Conservation (phyloP, 2,113 vertebrate genomes). For the Acanthisitta chloris region DNA sequence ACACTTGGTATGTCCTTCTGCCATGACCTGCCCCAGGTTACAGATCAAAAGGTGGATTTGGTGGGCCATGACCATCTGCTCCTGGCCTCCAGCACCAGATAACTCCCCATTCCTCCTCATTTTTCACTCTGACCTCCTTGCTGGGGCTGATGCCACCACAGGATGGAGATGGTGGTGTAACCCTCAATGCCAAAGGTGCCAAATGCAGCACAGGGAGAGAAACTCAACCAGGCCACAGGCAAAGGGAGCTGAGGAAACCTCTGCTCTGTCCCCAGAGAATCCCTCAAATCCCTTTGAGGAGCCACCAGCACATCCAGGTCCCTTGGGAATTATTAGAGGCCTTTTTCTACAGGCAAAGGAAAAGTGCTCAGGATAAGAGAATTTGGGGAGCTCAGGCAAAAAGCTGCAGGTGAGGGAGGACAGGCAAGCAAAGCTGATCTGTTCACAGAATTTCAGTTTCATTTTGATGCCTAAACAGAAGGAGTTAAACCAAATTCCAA, state of each 20-base stretch:
- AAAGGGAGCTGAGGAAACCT: not conserved
- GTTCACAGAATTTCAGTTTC: not conserved
- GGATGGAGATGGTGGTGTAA: not conserved
- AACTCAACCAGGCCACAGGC: not conserved
- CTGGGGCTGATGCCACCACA: rapidly evolving
- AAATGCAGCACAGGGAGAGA: not conserved
- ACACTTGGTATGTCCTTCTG: not conserved
- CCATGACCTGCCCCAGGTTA: not conserved
- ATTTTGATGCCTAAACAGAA: not conserved
- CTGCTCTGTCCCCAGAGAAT: not conserved
- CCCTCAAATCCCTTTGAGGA: not conserved
- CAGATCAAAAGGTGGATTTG: not conserved
- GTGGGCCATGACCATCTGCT: not conserved
- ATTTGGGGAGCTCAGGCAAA: not conserved
- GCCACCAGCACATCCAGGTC: rapidly evolving
- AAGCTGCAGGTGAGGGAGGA: not conserved
- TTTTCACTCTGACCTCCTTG: not conserved
- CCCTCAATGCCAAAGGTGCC: not conserved
- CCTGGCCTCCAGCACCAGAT: not conserved
- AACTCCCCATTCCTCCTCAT: not conserved
- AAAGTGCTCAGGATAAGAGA: not conserved
- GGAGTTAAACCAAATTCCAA: not conserved
- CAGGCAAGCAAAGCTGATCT: not conserved
- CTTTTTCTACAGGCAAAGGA: not conserved
- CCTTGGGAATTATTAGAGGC: not conserved